These are phyloP conservation scores for Trachythela sp. DNA, from an alignment of 64 coral and sea anemone species.

Conservation along the genomic window DNA sequence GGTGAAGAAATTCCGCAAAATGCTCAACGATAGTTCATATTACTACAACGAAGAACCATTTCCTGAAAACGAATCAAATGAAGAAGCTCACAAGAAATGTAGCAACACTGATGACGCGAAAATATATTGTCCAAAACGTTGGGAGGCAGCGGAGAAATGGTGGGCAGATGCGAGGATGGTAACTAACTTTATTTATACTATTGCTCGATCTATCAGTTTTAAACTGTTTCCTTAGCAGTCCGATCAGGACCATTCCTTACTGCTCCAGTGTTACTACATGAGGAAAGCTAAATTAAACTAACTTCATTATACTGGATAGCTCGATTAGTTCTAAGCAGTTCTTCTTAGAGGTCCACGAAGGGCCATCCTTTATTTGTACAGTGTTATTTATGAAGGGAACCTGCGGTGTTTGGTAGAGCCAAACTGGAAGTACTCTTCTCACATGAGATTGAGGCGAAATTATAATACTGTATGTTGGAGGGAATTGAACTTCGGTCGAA, in stretches of 20 bases:
- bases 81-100: conserved; percentile 48
- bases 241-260: background rate
- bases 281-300: background rate
- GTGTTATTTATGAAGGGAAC: no score
- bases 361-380: no score
- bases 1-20: conserved; percentile 36
- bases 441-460: no score
- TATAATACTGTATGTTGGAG: no score
- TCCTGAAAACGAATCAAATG: conserved; percentile 50
- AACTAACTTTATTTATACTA: background rate
- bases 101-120: conserved; percentile 38
- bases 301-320: no score
- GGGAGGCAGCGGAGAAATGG: conserved; percentile 47
- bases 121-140: conserved; percentile 50
- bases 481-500: no score
- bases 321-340: no score
- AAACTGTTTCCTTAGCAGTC: background rate
- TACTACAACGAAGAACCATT: conserved; percentile 46
- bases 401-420: no score
- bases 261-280: no score
- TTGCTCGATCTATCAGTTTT: no score
- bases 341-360: no score
- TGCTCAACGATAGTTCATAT: conserved; percentile 9
- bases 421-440: no score
- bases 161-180: conserved; percentile 50